Evolutionary conservation across 2,888 invertebrate species (phyloP).

Genomic region (Drosophila paramelanica): DNA sequence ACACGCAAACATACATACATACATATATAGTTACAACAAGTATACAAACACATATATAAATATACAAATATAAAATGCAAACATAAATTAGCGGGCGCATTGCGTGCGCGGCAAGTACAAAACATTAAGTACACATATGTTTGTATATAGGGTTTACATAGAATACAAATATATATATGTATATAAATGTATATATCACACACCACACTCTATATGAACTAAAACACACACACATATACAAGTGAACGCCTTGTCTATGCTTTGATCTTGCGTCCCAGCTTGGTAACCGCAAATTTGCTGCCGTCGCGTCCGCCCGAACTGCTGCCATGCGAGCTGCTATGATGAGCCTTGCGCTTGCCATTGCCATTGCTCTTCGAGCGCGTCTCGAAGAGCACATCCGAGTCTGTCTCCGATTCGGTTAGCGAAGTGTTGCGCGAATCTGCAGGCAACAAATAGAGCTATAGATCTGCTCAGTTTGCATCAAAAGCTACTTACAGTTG

Average conservation of each 20-base stretch:
- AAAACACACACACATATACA: constrained; percentile 27
- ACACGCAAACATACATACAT: constrained; percentile 27
- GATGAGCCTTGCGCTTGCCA: constrained; percentile 68
- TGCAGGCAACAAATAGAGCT: constrained; percentile 4
- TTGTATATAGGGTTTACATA: constrained; percentile 34
- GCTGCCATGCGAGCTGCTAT: constrained; percentile 46
- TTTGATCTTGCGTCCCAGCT: constrained; percentile 84
- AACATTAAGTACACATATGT: constrained; percentile 49
- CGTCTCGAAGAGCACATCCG: constrained; percentile 93
- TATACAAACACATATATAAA: constrained; percentile 25
- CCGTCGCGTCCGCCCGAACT: constrained; percentile 52
- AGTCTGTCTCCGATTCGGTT: constrained; percentile 93
- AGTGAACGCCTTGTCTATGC: constrained; percentile 67
- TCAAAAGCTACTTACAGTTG: constrained; percentile 69
- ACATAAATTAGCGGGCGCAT: constrained; percentile 29
- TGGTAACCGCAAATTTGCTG: constrained; percentile 80
- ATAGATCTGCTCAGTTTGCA: too few relatives aligned
- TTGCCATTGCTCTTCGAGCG: constrained; percentile 84
- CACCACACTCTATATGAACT: constrained; percentile 38
- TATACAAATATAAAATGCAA: constrained; percentile 14
- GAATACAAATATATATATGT: constrained; percentile 41
- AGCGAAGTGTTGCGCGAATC: constrained; percentile 86
- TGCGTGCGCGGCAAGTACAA: constrained; percentile 56
- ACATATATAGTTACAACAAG: constrained; percentile 17
- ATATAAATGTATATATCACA: constrained; percentile 40